Conservation (phyloP, 1,140 invertebrate genomes). For the Heliconius hermathena region DNA sequence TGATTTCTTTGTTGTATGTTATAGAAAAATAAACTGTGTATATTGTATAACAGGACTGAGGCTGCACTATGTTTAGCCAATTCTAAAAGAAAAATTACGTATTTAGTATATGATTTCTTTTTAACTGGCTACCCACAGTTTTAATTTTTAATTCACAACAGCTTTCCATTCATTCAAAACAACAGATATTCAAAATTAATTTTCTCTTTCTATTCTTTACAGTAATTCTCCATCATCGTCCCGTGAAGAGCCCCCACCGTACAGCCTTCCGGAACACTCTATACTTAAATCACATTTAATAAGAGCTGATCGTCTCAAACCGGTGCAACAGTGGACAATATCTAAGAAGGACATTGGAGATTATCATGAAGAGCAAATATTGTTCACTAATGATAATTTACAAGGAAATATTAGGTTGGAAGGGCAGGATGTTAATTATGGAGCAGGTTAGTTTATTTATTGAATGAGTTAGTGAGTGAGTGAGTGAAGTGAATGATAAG, state of each 20-base stretch:
- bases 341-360: constrained; percentile 77
- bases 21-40: no score
- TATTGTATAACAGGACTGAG: no score
- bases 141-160: no score
- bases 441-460: no score
- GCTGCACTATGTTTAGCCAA: no score
- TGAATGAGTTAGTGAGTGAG: neutral
- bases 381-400: constrained; percentile 78
- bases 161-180: no score
- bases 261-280: constrained; percentile 68
- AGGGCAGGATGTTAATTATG: no score
- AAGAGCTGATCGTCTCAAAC: constrained; percentile 60
- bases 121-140: no score
- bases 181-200: no score
- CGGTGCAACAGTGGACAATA: constrained; percentile 78
- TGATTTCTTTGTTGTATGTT: no score
- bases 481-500: neutral
- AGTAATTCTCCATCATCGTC: constrained; percentile 71
- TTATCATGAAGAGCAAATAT: constrained; percentile 74
- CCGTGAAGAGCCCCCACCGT: constrained; percentile 62
- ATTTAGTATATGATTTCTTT: no score
- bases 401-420: constrained; percentile 36
- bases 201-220: neutral
- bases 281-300: constrained; percentile 78
- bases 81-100: no score